phyloP scores from a whole-genome alignment of 2,888 invertebrate genomes.

The Didymodactylos carnosus region DNA sequence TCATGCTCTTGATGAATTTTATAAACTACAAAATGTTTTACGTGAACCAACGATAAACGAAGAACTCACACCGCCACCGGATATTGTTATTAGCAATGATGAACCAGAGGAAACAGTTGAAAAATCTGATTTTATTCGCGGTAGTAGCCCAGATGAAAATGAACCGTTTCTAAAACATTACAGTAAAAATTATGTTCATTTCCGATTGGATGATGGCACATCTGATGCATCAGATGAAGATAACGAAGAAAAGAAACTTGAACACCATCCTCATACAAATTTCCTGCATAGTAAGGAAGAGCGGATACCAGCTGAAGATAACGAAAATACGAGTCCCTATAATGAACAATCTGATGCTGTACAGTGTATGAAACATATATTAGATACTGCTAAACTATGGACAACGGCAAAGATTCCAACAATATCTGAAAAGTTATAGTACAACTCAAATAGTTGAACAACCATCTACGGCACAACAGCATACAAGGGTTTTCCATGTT shows the following conservation, averaged over 20 bases:
- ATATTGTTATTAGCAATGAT: background rate
- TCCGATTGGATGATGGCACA: background rate
- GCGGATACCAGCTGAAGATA: no score
- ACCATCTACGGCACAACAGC: no score
- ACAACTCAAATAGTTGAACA: no score
- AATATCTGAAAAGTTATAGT: background rate
- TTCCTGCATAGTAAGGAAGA: no score
- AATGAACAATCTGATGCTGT: background rate
- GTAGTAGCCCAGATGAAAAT: background rate
- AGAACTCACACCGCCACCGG: background rate
- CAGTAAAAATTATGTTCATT: background rate
- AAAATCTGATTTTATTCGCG: no score
- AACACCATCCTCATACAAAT: no score
- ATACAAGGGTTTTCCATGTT: no score
- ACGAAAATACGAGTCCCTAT: background rate
- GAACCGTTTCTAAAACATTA: background rate
- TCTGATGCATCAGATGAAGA: background rate
- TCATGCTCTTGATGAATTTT: background rate
- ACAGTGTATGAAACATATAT: background rate
- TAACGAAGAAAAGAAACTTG: no score
- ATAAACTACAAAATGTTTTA: background rate
- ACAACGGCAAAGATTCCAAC: background rate
- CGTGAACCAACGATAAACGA: no score
- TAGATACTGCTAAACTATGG: background rate
- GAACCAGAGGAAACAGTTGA: background rate